These are phyloP conservation scores for Tridacna crocea DNA, from an alignment of 2,888 invertebrate genomes.

Conservation along the genomic window DNA sequence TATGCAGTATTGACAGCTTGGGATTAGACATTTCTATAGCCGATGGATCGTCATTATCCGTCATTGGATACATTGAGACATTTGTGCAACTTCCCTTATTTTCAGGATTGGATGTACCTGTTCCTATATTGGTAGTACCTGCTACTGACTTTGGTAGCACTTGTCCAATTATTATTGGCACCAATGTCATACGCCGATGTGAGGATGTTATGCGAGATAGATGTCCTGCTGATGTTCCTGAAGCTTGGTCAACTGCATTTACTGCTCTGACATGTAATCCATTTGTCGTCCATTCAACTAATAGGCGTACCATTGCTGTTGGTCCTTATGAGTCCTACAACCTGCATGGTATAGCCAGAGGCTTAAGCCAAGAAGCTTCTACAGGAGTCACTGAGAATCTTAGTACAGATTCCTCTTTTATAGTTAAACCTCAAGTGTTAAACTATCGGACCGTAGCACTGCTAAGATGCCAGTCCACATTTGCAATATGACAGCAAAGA, in stretches of 20 bases:
- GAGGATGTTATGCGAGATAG: background rate
- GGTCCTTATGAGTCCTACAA: background rate
- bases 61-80: background rate
- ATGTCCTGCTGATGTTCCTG: background rate
- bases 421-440: background rate
- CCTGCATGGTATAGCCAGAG: background rate
- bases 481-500: conserved; percentile 43
- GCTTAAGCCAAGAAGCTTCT: background rate
- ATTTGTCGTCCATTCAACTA: background rate
- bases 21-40: background rate
- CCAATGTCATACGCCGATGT: conserved; percentile 5
- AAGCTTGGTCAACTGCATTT: background rate
- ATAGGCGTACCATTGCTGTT: background rate
- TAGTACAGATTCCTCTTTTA: background rate
- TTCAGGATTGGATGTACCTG: background rate
- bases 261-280: background rate
- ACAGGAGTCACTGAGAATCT: background rate
- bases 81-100: background rate
- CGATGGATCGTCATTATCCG: background rate
- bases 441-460: background rate
- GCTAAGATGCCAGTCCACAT: conserved; percentile 30
- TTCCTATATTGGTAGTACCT: conserved; percentile 1
- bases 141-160: background rate
- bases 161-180: no score
- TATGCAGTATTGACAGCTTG: background rate